Evolutionary conservation across 2,888 invertebrate genomes (phyloP), one percentile per base, ranked within the genome.

Genomic region (Tricholauxania praeusta): DNA sequence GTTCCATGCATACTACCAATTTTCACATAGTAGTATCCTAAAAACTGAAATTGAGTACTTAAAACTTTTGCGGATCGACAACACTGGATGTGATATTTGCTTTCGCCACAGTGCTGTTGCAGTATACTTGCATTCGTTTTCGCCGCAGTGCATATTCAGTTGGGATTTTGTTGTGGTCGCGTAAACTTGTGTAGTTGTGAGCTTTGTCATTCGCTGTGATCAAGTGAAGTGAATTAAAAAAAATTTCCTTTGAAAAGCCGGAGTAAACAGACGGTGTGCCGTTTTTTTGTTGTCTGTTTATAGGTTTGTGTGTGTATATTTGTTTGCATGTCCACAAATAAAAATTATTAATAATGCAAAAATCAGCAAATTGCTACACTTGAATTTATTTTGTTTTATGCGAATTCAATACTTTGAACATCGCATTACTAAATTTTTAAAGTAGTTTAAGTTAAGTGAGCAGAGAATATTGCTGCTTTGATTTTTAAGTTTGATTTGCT

Each of bases 181-280:
- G 49, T 59, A 39, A 60, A n/a, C 49, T 66, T 66, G 17, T n/a
- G 5, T 10, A 8, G 15, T n/a, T 28, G 55, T 39, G 12, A 59
- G 14, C 32, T 10, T 39, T 62, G 39, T n/a, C 47, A 4, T 28
- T 28, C 39, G 65, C 17, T 32, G 53, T 3, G 19, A 22, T 12
- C 12, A 68, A 59, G 49, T 59, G 48, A 3, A 63, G 10, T 67
- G 67, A 69, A 69, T 32, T 51, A 17, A 12, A 60, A 17, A 69
- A 59, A 51, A 60, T 17, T 69, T 69, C 60, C 39, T 60, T 59
- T 17, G 63, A 39, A 62, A 62, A 63, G 63, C 63, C 60, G n/a
- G 39, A 39, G 39, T 39, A 39, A 39, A 39, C 39, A 60, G 59
- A 52, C 60, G 63, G 70, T 70, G 70, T 63, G 53, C 63, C 63